Percentiles rank a stretch among this genome's conserved stretches.
Conservation (phyloP, 2,113 vertebrate species). For the Dermatemys mawii region DNA sequence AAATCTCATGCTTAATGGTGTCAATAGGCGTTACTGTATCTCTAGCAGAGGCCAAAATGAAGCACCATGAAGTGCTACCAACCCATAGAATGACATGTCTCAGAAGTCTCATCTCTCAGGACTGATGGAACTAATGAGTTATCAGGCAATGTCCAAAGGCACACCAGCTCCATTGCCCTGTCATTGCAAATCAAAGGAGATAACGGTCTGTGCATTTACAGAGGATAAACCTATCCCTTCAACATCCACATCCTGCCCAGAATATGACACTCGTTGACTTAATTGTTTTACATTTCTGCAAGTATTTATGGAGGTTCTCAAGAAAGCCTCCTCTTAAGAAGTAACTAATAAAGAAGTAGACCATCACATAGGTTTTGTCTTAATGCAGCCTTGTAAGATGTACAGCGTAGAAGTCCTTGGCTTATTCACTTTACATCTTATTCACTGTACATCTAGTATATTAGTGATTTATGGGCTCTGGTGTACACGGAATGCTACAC, state of each 20-base stretch:
- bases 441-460: rapidly evolving
- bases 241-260: too few relatives aligned
- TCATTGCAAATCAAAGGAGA: background rate
- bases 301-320: background rate
- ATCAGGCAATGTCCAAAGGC: background rate
- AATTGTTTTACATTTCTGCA: background rate
- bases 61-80: background rate
- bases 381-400: background rate
- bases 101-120: background rate
- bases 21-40: background rate
- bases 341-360: rapidly evolving
- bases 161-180: background rate
- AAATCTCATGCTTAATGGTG: background rate
- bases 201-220: too few relatives aligned
- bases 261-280: background rate
- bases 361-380: background rate
- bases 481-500: background rate
- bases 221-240: too few relatives aligned
- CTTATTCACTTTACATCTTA: background rate
- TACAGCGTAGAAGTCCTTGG: background rate
- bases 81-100: background rate
- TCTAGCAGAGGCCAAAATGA: background rate
- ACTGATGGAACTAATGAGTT: background rate
- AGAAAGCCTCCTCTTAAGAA: background rate
- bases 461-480: conserved; percentile 19